These are phyloP conservation scores for Acleris holmiana DNA, from an alignment of 2,888 invertebrate species.

Conservation along the genomic window DNA sequence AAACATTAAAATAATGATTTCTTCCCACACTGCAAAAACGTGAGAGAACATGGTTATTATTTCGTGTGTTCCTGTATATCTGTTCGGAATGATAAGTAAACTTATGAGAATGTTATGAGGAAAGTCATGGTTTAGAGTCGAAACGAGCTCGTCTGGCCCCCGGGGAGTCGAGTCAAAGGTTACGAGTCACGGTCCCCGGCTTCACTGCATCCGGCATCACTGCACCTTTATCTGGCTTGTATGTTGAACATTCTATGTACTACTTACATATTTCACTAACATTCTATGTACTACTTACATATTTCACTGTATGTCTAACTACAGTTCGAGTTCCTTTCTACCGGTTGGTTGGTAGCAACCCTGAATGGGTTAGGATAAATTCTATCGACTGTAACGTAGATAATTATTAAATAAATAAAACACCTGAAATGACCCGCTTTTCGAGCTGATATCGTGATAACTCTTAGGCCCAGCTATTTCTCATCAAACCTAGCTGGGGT, in stretches of 20 bases:
- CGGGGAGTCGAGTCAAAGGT: constrained; percentile 63
- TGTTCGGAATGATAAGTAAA: constrained; percentile 17
- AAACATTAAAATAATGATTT: no score
- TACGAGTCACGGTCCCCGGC: constrained; percentile 59
- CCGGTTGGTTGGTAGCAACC: background rate
- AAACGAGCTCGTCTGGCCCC: constrained; percentile 57
- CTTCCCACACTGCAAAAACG: constrained; percentile 28
- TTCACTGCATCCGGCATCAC: constrained; percentile 46
- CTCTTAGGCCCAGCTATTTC: no score
- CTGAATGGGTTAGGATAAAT: no score
- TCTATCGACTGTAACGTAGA: no score
- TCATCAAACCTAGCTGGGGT: no score
- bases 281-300: constrained; percentile 27
- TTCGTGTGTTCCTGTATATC: constrained; percentile 18
- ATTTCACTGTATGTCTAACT: constrained; percentile 42
- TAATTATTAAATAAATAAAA: no score
- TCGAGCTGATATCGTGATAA: no score
- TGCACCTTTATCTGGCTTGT: constrained; percentile 47
- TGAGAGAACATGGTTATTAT: constrained; percentile 18
- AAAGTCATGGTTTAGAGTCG: constrained; percentile 39
- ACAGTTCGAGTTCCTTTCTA: constrained; percentile 41
- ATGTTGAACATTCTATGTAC: constrained; percentile 38
- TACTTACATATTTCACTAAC: constrained; percentile 33
- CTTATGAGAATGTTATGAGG: constrained; percentile 22
- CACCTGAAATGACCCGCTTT: no score